These are phyloP conservation scores for Rhinichthys klamathensis DNA, from an alignment of 2,113 vertebrate genomes.

Conservation along the genomic window DNA sequence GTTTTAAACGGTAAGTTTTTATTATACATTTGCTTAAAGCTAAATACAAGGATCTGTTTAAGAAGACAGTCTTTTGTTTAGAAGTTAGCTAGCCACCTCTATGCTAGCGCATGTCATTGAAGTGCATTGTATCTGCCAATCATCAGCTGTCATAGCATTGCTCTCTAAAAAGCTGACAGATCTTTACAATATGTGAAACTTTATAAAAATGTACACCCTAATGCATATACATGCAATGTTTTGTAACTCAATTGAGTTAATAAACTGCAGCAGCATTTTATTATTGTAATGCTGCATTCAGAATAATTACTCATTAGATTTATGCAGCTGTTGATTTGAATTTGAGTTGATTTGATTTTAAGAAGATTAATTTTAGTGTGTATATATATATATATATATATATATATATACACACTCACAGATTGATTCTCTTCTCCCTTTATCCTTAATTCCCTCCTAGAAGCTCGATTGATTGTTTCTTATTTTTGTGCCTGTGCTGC, in stretches of 20 bases:
- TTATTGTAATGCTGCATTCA: not conserved
- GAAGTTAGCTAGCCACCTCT: conserved; percentile 2
- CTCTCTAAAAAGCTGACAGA: not conserved
- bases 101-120: not conserved
- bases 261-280: not conserved
- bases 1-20: conserved; percentile 11
- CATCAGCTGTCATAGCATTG: conserved; percentile 26
- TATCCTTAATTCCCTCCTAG: not conserved
- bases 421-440: not conserved
- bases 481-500: not conserved
- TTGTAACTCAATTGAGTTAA: not conserved
- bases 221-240: not conserved
- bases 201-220: not conserved
- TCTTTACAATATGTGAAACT: not conserved
- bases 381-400: not conserved
- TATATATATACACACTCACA: not conserved
- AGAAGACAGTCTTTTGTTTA: conserved; percentile 15
- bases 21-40: not conserved
- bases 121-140: not conserved
- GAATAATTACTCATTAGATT: not conserved
- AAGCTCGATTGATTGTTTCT: not conserved
- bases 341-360: not conserved
- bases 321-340: not conserved
- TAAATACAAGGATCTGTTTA: not conserved
- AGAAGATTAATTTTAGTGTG: not conserved